Evolutionary conservation across 1,140 invertebrate genomes (phyloP), one percentile per base, ranked within the genome.

Genomic region (Laupala kohalensis): DNA sequence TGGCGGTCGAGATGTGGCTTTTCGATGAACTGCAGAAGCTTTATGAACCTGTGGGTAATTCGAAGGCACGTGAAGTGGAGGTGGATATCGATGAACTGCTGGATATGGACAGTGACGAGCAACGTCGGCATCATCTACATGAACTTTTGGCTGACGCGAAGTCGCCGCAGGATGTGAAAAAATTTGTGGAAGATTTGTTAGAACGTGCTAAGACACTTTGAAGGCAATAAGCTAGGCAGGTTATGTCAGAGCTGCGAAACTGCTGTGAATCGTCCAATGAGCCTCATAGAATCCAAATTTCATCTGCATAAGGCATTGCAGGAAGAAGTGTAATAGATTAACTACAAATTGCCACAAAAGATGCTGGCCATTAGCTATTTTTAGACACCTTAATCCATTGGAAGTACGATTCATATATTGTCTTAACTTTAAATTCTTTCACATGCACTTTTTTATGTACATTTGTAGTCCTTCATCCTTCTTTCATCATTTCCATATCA

Each of bases 1-100:
- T 97, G 71, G 90, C 92, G 13, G 95, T 97, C 12, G 96, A 98
- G 83, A 96, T 97, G 92, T 97, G 95, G 95, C 87, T 98, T 64
- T 97, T 95, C 81, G 95, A 97, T 78, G 91, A 96, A 81, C 85
- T 98, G 72, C 92, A 95, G 80, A 91, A 92, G 78, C 85, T 97
- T 53, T 96, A 95, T 78, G 90, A 92, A 76, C 86, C 88, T 73
- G 85, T 88, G 71, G 71, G 65, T 28, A 72, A 72, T 25, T 26
- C 71, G 9, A 85, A 82, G 77, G 83, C 81, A 76, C 84, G 87
- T 78, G 92, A 95, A 81, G 92, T 95, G 69, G 94, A 96, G 82
- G 91, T 96, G 73, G 94, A 96, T 81, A 90, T 96, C 77, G 94
- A 96, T 83, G 93, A 96, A 85, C 85, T 96, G 64, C 84, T 96